Base-by-base conservation (phyloP, 37 sponge, comb jelly and placozoan genomes). In the Ianthella basta region DNA sequence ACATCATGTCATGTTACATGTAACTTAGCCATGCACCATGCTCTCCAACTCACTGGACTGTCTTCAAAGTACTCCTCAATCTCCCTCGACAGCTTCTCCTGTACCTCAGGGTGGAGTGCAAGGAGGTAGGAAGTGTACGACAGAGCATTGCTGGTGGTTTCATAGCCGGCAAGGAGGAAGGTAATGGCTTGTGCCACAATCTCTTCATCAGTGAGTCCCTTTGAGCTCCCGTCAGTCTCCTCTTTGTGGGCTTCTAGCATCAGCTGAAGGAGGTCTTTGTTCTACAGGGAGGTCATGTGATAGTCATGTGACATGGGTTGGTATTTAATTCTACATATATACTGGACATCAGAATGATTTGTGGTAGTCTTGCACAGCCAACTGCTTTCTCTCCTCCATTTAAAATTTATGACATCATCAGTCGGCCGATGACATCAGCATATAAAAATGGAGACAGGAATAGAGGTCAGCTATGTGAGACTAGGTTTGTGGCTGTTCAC, bases 131-230 rank as follows among this genome's bases (percentile, higher is more conserved):
- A 25, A 19, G 81, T 81, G 83, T 83, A 94, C 34, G 79, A 35
- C 50, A 94, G 86, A 25, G 86, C 66, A 61, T 83, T 94, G 55
- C 87, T 86, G 19, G 95, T 94, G 19, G 95, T 94, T 80, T 94
- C 95, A 69, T 89, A 89, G 41, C 95, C 95, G 80, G 91, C 95
- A 20, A 88, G 68, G 55, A 94, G 36, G 83, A 94, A 91, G n/a
- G 80, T 80, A 0, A 88, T 44, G 40, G 81, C 84, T 24, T 86
- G 81, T n/a, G 61, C 69, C 14, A 84, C 80, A 56, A 94, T 82
- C 70, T 88, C 87, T 56, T 64, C 85, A 68, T 90, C 82, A 44
- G 88, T 81, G 27, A 91, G 74, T 16, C 50, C 82, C 29, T 80
- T 60, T 44, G 50, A 10, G 10, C 24, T 39, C 38, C 73, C 36